Evolutionary conservation across 2,113 vertebrate genomes (phyloP).

Genomic region (Gymnocephalus cernua): DNA sequence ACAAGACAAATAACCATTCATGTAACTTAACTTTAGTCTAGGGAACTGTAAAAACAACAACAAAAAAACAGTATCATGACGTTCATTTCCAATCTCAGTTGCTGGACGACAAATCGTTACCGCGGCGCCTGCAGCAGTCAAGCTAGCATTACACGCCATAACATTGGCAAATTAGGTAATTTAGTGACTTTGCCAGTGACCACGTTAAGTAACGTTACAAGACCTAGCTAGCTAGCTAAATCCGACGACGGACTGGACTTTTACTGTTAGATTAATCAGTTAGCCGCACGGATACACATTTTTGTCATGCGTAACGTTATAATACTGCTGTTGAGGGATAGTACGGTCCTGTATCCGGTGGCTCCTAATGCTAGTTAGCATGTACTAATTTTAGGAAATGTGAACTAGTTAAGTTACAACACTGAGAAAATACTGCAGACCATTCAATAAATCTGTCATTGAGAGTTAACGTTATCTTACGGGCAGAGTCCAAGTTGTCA

Average conservation of each 20-base stretch:
- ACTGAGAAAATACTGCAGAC: conserved; percentile 11
- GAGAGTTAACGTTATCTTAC: conserved; percentile 28
- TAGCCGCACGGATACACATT: background rate
- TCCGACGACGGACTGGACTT: background rate
- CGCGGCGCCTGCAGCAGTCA: too few species aligned
- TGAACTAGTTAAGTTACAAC: background rate
- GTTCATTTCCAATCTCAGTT: too few species aligned
- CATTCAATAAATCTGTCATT: background rate
- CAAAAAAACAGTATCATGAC: too few species aligned
- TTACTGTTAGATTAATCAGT: too few species aligned
- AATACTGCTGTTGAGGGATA: background rate
- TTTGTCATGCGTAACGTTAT: background rate
- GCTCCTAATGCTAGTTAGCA: background rate
- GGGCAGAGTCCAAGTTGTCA: background rate
- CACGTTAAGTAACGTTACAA: background rate
- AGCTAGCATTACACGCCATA: too few species aligned
- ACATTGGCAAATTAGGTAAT: too few species aligned
- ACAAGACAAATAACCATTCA: too few species aligned
- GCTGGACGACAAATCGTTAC: too few species aligned
- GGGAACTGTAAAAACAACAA: too few species aligned
- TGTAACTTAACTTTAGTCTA: too few species aligned
- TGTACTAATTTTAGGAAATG: conserved; percentile 27
- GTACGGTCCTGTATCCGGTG: background rate
- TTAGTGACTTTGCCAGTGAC: background rate
- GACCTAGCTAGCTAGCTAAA: background rate